A percentile compares a stretch with the other conserved stretches of the same genome.
Conservation (phyloP, 2,888 invertebrate species). For the Parthenolecanium corni region DNA sequence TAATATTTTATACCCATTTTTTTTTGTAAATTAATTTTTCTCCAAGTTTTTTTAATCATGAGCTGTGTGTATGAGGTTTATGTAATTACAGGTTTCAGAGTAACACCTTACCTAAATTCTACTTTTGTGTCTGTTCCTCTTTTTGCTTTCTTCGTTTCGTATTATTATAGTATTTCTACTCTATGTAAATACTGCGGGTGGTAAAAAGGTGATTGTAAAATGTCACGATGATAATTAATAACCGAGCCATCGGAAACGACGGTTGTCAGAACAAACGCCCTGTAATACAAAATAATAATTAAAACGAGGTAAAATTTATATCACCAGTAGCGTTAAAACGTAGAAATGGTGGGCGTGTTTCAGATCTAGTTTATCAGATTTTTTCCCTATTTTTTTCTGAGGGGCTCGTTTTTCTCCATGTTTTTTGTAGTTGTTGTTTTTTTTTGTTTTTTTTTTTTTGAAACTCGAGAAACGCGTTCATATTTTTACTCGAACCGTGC, state of each 20-base stretch:
- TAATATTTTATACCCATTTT: too few species aligned
- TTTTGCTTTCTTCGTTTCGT: too few species aligned
- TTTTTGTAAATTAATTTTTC: too few species aligned
- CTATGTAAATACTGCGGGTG: conserved; percentile 9
- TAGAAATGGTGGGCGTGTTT: conserved; percentile 13
- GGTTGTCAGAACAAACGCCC: conserved; percentile 1
- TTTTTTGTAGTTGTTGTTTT: too few species aligned
- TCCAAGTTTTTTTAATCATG: too few species aligned
- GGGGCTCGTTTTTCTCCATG: neutral
- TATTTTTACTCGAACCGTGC: neutral
- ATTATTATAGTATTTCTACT: neutral
- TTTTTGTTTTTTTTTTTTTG: too few species aligned
- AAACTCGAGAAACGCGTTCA: too few species aligned
- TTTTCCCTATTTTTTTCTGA: neutral
- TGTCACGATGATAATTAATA: conserved; percentile 10
- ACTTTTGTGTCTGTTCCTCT: too few species aligned
- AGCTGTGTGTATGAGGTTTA: too few species aligned
- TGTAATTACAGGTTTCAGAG: too few species aligned
- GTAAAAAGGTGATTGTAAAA: conserved; percentile 6
- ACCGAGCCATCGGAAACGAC: conserved; percentile 4
- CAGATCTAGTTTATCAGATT: neutral
- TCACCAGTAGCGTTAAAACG: conserved; percentile 7
- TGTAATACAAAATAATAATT: neutral
- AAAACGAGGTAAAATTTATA: conserved; percentile 1
- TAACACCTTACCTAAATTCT: too few species aligned